Evolutionary conservation across 2,888 invertebrate genomes (phyloP).

Genomic region (Conus canariensis): DNA sequence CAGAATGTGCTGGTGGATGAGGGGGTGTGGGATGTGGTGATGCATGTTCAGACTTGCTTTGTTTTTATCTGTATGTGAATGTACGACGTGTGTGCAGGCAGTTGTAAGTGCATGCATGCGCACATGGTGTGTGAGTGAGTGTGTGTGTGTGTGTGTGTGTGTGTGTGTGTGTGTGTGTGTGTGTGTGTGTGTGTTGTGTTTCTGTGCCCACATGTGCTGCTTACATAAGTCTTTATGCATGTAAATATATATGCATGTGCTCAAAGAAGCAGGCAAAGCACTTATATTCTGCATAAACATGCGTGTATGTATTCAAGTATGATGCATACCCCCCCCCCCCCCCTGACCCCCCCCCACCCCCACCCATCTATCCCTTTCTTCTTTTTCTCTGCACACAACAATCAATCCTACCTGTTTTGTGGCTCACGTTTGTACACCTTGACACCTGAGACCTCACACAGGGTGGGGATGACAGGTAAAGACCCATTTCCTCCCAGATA

Average conservation of each 20-base stretch:
- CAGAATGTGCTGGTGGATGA: too few species aligned
- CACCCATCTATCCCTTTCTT: background rate
- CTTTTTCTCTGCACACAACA: background rate
- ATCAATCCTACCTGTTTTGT: conserved; percentile 4
- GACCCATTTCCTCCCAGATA: background rate
- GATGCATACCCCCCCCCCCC: background rate
- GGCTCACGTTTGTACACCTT: conserved; percentile 20
- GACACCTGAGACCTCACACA: background rate
- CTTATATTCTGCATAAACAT: background rate
- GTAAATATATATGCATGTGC: background rate
- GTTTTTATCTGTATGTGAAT: background rate
- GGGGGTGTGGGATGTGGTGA: too few species aligned
- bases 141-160: background rate
- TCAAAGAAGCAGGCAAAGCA: background rate
- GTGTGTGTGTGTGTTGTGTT: background rate
- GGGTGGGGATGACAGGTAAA: background rate
- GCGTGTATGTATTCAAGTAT: background rate
- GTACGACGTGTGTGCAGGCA: background rate
- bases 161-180: background rate
- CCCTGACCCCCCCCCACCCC: background rate
- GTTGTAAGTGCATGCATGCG: background rate
- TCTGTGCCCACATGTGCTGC: background rate
- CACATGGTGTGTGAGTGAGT: background rate
- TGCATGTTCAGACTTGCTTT: too few species aligned
- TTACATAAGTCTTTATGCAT: background rate